phyloP scores from a whole-genome alignment of 2,113 vertebrate species.

The Bos taurus region ARS-UCD2.0 NC_037351.1:3328501-3329000 shows the following conservation, averaged over 20 bases:
- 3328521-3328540: background rate
- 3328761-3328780: background rate
- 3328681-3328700: fast-evolving
- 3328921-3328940: background rate
- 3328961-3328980: background rate
- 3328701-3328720: fast-evolving
- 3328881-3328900: background rate
- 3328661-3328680: background rate
- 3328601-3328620: background rate
- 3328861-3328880: background rate
- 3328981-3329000: background rate
- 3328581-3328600: background rate
- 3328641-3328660: background rate
- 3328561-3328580: background rate
- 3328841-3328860: fast-evolving
- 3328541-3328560: background rate
- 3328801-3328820: background rate
- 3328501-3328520: background rate
- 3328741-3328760: no score
- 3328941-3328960: background rate
- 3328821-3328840: background rate
- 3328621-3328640: no score
- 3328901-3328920: background rate
- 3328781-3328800: background rate
- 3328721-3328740: fast-evolving